Percentiles rank a stretch among this genome's conserved stretches.
Evolutionary conservation across 2,888 invertebrate species (phyloP).

Genomic region (Cerastis rubricosa): DNA sequence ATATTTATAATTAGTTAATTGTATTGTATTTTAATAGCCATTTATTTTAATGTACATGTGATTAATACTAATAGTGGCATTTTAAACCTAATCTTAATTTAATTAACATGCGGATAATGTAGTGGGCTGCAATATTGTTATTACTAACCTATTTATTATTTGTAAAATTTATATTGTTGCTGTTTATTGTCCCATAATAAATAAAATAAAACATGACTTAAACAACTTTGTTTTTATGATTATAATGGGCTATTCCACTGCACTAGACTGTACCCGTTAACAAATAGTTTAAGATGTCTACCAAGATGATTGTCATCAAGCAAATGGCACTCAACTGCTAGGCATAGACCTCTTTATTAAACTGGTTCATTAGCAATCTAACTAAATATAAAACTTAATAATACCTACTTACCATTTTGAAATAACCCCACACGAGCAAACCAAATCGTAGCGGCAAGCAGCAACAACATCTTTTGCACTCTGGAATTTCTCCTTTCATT

Average conservation of each 20-base stretch:
- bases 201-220: neutral
- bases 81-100: too few species aligned
- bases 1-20: too few species aligned
- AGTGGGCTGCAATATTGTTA: too few species aligned
- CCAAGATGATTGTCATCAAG: neutral
- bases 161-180: too few species aligned
- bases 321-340: neutral
- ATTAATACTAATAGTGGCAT: too few species aligned
- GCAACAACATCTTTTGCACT: conserved; percentile 62
- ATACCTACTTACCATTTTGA: conserved; percentile 62
- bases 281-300: neutral
- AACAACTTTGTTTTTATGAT: neutral
- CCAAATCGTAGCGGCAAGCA: conserved; percentile 67
- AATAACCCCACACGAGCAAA: conserved; percentile 64
- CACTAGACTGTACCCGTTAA: neutral
- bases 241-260: neutral
- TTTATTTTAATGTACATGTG: too few species aligned
- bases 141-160: too few species aligned
- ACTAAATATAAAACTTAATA: neutral
- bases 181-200: too few species aligned
- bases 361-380: neutral
- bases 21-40: too few species aligned
- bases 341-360: neutral
- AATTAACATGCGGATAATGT: too few species aligned
- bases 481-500: conserved; percentile 64